Percentiles rank a stretch among this genome's conserved stretches.
Conservation (phyloP, 2,888 invertebrate genomes). For the Pterostichus madidus region DNA sequence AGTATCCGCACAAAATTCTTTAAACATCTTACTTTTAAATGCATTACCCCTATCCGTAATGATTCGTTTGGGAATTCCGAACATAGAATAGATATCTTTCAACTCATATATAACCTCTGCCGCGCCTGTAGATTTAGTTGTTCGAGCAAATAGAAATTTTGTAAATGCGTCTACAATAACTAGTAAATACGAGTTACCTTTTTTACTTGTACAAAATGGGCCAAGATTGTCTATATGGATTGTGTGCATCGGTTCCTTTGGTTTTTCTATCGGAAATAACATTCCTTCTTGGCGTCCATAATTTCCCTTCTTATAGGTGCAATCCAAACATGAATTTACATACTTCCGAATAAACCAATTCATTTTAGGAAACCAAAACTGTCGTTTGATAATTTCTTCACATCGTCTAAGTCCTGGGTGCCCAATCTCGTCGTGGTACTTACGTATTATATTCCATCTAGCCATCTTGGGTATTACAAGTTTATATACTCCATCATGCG, state of each 20-base stretch:
- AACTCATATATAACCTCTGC: slow-evolving; percentile 70
- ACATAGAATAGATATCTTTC: slow-evolving; percentile 69
- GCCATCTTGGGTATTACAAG: slow-evolving; percentile 69
- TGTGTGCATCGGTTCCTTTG: not conserved
- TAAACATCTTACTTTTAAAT: slow-evolving; percentile 73
- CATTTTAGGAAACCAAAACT: not conserved
- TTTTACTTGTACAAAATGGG: slow-evolving; percentile 69
- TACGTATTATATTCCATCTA: slow-evolving; percentile 68
- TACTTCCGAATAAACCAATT: not conserved
- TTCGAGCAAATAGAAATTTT: slow-evolving; percentile 72
- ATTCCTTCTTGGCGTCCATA: not conserved
- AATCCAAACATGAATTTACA: slow-evolving; percentile 73
- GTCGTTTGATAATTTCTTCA: not conserved
- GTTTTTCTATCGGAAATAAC: not conserved
- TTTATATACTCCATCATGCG: too few species aligned
- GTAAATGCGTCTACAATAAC: slow-evolving; percentile 73
- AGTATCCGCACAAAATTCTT: slow-evolving; percentile 71
- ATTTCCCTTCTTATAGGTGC: slow-evolving; percentile 73
- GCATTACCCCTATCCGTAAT: slow-evolving; percentile 74
- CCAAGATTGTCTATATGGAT: not conserved
- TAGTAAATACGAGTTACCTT: slow-evolving; percentile 72
- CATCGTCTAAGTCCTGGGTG: slow-evolving; percentile 69
- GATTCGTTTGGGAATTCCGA: slow-evolving; percentile 71
- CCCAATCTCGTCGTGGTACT: slow-evolving; percentile 12
- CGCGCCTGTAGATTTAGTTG: slow-evolving; percentile 71